phyloP scores from a whole-genome alignment of 2,113 vertebrate species.

The Hydropotes inermis region DNA sequence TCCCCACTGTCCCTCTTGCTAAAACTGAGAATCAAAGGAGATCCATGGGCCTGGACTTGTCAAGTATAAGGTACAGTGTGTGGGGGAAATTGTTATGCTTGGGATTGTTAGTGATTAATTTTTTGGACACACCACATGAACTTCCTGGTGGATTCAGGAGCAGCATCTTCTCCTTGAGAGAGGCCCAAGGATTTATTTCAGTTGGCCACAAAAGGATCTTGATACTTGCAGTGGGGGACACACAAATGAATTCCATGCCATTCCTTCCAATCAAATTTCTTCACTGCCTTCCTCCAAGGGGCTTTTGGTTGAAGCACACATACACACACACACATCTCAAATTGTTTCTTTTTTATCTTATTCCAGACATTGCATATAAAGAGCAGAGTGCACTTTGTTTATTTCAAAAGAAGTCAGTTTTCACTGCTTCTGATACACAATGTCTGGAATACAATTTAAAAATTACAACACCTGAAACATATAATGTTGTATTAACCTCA shows the following conservation, averaged over 20 bases:
- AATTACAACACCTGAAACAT: not conserved
- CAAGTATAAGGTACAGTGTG: not conserved
- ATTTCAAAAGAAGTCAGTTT: not conserved
- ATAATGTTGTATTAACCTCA: not conserved
- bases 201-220: not conserved
- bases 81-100: not conserved
- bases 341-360: not conserved
- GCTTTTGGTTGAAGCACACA: not conserved
- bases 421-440: not conserved
- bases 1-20: not conserved
- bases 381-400: not conserved
- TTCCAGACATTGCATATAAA: not conserved
- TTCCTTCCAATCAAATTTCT: not conserved
- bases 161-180: not conserved
- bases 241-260: not conserved
- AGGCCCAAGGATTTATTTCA: not conserved
- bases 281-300: not conserved
- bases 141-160: not conserved
- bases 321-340: not conserved
- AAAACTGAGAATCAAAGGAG: not conserved
- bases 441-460: not conserved
- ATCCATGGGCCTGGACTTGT: fast-evolving
- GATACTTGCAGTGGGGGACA: not conserved
- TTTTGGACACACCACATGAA: not conserved
- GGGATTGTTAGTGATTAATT: not conserved